These are phyloP conservation scores for Neoniphon sammara DNA, from an alignment of 2,797 vertebrate species.

Conservation along the genomic window DNA sequence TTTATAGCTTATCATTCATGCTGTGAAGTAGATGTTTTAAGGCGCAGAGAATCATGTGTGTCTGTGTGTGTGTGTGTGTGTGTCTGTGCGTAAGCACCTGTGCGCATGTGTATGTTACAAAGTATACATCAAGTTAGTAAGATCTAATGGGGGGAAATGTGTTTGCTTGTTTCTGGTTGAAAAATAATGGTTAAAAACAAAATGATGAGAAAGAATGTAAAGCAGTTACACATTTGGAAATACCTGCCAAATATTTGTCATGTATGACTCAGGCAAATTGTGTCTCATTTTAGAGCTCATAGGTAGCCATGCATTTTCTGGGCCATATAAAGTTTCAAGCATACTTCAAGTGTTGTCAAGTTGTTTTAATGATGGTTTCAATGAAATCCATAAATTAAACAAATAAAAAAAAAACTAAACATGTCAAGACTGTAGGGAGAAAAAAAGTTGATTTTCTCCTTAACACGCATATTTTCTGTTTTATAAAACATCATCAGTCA, in stretches of 20 bases:
- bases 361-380: too few relatives aligned
- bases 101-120: not conserved
- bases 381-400: too few relatives aligned
- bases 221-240: not conserved
- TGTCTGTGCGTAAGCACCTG: not conserved
- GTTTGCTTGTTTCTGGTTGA: not conserved
- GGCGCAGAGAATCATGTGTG: not conserved
- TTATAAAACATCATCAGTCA: too few relatives aligned
- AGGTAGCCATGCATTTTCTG: not conserved
- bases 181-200: not conserved
- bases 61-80: not conserved
- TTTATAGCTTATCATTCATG: not conserved
- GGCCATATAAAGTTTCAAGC: too few relatives aligned
- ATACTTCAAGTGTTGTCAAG: too few relatives aligned
- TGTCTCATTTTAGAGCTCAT: not conserved
- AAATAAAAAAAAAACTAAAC: too few relatives aligned
- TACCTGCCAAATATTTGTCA: not conserved
- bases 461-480: too few relatives aligned
- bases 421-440: too few relatives aligned
- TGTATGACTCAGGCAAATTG: not conserved
- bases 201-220: not conserved
- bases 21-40: slow-evolving; percentile 8
- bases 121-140: not conserved
- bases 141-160: not conserved
- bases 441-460: not conserved